Evolutionary conservation across 1,140 invertebrate genomes (phyloP), one percentile per base, ranked within the genome.

Genomic region (Drosophila elegans): DNA sequence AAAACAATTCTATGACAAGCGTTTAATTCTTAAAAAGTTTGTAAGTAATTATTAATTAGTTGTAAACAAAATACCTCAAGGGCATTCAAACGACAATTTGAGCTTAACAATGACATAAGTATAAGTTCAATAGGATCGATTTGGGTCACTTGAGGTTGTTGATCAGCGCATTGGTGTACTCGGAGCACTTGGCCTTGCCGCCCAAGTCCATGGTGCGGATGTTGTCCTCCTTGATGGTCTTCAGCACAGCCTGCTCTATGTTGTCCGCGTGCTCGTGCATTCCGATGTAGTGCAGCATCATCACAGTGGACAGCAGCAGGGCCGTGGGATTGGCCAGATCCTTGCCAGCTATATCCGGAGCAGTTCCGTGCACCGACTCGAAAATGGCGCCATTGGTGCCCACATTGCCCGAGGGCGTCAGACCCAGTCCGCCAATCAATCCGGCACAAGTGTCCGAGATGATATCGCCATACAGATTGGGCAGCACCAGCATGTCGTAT

Each of bases 311-410:
- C 0, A 99, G 93, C 10, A 99, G 94, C 0, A 99, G 94, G 5
- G 99, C 99, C 16, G 99, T 99, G 2, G 99, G 99, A 93, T 99
- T 99, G 7, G 99, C 99, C 93, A 98, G 96, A 93, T 99, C 98
- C 93, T 98, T 96, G 27, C 99, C 99, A 64, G 99, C 99, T 90
- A 99, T 99, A 91, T 99, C 98, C 0, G 99, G 99, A n/a, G 99
- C 99, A 46, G 99, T 99, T 66, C 99, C 99, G 91, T 99, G 99
- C 2, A 99, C 98, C 44, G 98, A 99, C 95, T 99, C 99, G 93
- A 99, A 99, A 38, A 99, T 96, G 48, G 99, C 99, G 59, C 98
- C 98, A 88, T 97, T 97, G 77, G 98, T 94, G 64, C 99, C 99
- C 92, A 99, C 99, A 92, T 99, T 99, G 49, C 98, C 99, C 77